phyloP scores from a whole-genome alignment of 1,140 invertebrate genomes.

The Eurytemora carolleeae region DNA sequence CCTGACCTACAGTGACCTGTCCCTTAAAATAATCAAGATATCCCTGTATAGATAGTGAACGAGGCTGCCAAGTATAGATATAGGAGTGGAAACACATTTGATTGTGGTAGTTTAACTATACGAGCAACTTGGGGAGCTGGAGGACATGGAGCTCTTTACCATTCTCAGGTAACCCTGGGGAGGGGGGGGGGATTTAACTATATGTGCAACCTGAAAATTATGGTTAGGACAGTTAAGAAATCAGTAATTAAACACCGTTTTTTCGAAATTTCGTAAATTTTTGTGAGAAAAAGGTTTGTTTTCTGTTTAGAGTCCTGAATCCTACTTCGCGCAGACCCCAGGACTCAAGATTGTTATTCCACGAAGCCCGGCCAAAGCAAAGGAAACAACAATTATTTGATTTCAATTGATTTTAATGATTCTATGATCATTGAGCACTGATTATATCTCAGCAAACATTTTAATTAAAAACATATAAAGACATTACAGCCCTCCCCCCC shows the following conservation, averaged over 20 bases:
- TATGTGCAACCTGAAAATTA: no score
- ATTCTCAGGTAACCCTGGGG: constrained; percentile 71
- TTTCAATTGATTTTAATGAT: no score
- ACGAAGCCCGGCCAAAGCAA: background rate
- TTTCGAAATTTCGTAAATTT: no score
- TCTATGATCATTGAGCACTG: no score
- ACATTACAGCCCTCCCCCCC: no score
- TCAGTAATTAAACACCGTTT: no score
- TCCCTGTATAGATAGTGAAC: constrained; percentile 33
- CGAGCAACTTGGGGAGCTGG: constrained; percentile 56
- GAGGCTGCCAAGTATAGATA: constrained; percentile 86
- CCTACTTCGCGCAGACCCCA: constrained; percentile 86
- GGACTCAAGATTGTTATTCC: constrained; percentile 58
- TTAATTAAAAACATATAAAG: no score
- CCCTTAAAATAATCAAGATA: constrained; percentile 6
- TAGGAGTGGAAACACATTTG: constrained; percentile 66
- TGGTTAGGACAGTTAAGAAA: no score
- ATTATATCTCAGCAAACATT: no score
- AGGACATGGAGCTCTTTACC: constrained; percentile 80
- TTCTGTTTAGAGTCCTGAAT: constrained; percentile 56
- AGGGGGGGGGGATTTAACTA: no score
- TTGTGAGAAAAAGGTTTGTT: no score
- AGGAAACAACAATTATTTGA: no score
- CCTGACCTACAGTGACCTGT: background rate
- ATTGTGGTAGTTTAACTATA: constrained; percentile 79